Evolutionary conservation across 2,888 invertebrate genomes (phyloP), one percentile per base, ranked within the genome.

Genomic region (Pharmacophagus antenor): DNA sequence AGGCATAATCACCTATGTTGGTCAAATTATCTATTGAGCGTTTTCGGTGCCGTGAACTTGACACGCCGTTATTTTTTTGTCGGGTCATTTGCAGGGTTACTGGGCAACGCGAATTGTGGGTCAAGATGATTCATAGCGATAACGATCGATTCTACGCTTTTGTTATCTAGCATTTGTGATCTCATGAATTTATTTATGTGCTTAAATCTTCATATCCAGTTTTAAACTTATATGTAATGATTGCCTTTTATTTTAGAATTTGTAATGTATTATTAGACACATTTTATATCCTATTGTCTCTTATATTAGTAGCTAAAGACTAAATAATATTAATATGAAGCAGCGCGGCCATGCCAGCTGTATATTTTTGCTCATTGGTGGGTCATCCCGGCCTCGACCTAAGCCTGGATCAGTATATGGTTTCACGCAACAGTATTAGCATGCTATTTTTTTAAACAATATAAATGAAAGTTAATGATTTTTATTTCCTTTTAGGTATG

Each of bases 31-130:
- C 54, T 55, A 56, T 60, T 41, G 56, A 60, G 50, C 21, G 46
- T 67, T 70, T 71, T 66, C 66, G 54, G 54, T 53, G 63, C 74
- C 77, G 70, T 79, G 84, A 82, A 82, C 84, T 82, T 84, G 83
- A 76, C 77, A 74, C 67, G 70, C 54, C 56, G 64, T 64, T 59
- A 57, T 54, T 65, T 64, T 63, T 61, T 52, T 56, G 63, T 46
- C 17, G 52, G 48, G 66, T 50, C 56, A 50, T 17, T 42, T 37
- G 47, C 17, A 18, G 47, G 46, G 27, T 47, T 47, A 55, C 22
- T 54, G 49, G 59, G 49, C 55, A 56, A 51, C 27, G 42, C 42
- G 60, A 22, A 44, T 50, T 55, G 44, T 55, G 48, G 55, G 55
- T 22, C 44, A 31, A 10, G 5, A 31, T 49, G 17, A 58, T 58